Evolutionary conservation across 92 coral and sea anemone genomes (phyloP), one percentile per base, ranked within the genome.

Genomic region (Zoanthus solanderi): DNA sequence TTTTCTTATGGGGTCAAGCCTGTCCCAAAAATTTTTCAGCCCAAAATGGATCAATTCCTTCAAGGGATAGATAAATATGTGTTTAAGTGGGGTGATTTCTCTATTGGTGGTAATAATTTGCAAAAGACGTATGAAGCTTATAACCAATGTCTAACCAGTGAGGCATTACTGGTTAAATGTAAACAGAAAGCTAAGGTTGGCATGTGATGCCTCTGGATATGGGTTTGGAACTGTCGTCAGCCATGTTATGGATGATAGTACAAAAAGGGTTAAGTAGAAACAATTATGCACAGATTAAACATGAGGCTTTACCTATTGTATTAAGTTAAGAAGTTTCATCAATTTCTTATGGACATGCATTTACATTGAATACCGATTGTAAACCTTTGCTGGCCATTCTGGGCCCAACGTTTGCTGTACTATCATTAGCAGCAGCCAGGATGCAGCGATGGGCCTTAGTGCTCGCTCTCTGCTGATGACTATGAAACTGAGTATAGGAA

Each of bases 341-440:
- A 23, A 23, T 23, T 23, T 23, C 23, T 23, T 23, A 23, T 23
- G 89, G 92, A 11, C 16, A 85, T 6, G 45, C 31, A 32, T 89
- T 89, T 57, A 76, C 86, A 9, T 44, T 89, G 31, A 61, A 60
- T 17, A 90, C 88, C 2, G 88, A 88, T 50, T 88, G 83, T 32
- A 71, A 90, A 34, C 88, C 91, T n/a, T 53, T 88, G 65, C 28
- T 81, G 56, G 16, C 76, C 17, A 90, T 90, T 45, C 69, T 90
- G 60, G 88, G 93, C n/a, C 90, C 94, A 57, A 90, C 71, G 75
- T n/a, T 88, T 0, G 92, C 84, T 17, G 63, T 92, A 4, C 94
- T 90, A 28, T 85, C 94, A 2, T 83, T 92, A 11, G 93, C 94
- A 14, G 94, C 88, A 32, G 86, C 84, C 58, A 78, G 90, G 13